Conservation (phyloP, 2,797 vertebrate genomes). For the Neosilurus hyrtlii region DNA sequence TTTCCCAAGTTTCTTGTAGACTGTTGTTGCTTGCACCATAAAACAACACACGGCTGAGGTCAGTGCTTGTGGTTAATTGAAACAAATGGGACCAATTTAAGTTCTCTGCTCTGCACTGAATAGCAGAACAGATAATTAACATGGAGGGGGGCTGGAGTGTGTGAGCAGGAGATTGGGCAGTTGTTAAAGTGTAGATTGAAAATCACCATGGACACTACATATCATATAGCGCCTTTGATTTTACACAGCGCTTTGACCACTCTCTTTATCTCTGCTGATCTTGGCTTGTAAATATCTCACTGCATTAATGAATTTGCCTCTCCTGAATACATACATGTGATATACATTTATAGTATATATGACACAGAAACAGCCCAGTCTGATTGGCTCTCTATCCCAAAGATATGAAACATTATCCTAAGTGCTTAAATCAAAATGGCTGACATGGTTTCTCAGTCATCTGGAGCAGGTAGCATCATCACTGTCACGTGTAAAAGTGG, state of each 20-base stretch:
- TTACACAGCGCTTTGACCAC: conserved; percentile 11
- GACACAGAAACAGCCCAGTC: too few relatives aligned
- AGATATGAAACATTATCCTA: too few relatives aligned
- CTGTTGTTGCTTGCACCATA: conserved; percentile 21
- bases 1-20: neutral
- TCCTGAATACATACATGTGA: conserved; percentile 3
- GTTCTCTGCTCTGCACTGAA: conserved; percentile 26
- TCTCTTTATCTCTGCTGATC: conserved; percentile 19
- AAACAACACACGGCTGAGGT: conserved; percentile 19
- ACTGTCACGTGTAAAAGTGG: too few relatives aligned
- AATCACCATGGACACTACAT: conserved; percentile 41
- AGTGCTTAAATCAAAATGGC: too few relatives aligned
- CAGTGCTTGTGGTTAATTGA: conserved; percentile 52
- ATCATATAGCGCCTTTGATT: conserved; percentile 40
- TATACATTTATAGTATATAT: too few relatives aligned
- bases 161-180: conserved; percentile 39
- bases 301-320: neutral
- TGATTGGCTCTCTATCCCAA: too few relatives aligned
- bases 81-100: conserved; percentile 59
- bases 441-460: too few relatives aligned
- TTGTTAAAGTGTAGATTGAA: conserved; percentile 48
- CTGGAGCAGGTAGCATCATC: too few relatives aligned
- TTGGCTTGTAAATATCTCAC: conserved; percentile 24
- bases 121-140: conserved; percentile 35
- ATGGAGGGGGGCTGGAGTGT: neutral